Evolutionary conservation across 2,888 invertebrate species (phyloP).

Genomic region (Strigamia crassipes): DNA sequence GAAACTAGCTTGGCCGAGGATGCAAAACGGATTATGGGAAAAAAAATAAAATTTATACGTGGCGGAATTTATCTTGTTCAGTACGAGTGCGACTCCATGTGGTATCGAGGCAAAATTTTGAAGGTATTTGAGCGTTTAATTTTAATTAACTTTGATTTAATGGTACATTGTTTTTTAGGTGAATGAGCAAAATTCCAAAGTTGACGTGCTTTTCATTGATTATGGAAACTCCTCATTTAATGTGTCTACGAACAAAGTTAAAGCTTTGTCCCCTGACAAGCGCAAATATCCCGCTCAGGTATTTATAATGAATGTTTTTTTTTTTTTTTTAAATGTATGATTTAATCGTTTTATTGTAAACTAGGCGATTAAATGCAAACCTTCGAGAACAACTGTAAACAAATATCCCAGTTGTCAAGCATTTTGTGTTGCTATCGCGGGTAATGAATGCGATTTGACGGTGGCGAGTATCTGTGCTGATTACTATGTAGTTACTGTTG

Average conservation of each 20-base stretch:
- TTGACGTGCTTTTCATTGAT: background rate
- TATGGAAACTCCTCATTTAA: background rate
- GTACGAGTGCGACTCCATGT: background rate
- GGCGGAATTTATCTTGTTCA: background rate
- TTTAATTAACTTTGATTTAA: background rate
- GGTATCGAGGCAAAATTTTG: background rate
- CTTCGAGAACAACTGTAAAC: background rate
- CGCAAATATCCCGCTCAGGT: background rate
- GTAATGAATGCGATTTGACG: background rate
- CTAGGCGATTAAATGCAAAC: background rate
- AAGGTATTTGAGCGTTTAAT: background rate
- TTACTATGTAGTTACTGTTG: background rate
- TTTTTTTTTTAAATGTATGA: background rate
- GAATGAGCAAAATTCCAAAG: background rate
- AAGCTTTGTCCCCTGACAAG: background rate
- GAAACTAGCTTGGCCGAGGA: background rate
- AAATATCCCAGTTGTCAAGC: background rate
- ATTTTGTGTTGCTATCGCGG: background rate
- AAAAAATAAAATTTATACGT: background rate
- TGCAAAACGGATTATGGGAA: background rate
- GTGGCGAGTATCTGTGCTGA: background rate
- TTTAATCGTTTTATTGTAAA: background rate
- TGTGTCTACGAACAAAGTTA: background rate
- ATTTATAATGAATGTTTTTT: background rate
- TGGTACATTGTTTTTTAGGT: background rate